Conservation (phyloP, 1,140 invertebrate species). For the Drosophila equinoxialis region DNA sequence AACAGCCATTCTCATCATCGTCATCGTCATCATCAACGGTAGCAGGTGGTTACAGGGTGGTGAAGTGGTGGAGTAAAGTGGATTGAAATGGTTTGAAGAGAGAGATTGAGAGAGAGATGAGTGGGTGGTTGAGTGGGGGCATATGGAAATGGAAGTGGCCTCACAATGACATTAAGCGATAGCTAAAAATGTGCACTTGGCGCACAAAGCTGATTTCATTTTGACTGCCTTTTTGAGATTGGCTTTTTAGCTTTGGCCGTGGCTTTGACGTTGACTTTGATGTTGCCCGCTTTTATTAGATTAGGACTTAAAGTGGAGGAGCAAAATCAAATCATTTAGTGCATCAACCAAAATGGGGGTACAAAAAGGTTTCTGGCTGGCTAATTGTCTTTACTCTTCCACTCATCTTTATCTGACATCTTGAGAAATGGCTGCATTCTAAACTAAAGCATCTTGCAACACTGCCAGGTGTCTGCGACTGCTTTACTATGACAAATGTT, state of each 20-base stretch:
- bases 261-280: slow-evolving; percentile 9
- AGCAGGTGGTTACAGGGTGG: background rate
- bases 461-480: slow-evolving; percentile 2
- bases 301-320: slow-evolving; percentile 1
- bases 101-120: background rate
- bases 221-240: slow-evolving; percentile 42
- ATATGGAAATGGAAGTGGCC: slow-evolving; percentile 26
- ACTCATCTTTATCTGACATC: background rate
- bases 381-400: slow-evolving; percentile 4
- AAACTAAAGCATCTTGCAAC: background rate
- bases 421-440: slow-evolving; percentile 14
- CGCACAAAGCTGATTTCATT: slow-evolving; percentile 23
- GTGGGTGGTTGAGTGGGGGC: background rate
- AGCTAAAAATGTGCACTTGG: slow-evolving; percentile 20
- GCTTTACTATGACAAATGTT: slow-evolving; percentile 47
- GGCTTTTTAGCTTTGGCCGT: slow-evolving; percentile 10
- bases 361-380: background rate
- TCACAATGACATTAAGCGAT: slow-evolving; percentile 19
- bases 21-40: background rate
- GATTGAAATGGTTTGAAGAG: slow-evolving; percentile 1
- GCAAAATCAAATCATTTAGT: background rate
- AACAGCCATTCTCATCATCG: background rate
- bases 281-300: slow-evolving; percentile 9
- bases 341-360: background rate
- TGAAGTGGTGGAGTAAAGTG: background rate